A percentile compares a stretch with the other conserved stretches of the same genome.
phyloP scores from a whole-genome alignment of 2,888 invertebrate species.

The Resseliella maxima region DNA sequence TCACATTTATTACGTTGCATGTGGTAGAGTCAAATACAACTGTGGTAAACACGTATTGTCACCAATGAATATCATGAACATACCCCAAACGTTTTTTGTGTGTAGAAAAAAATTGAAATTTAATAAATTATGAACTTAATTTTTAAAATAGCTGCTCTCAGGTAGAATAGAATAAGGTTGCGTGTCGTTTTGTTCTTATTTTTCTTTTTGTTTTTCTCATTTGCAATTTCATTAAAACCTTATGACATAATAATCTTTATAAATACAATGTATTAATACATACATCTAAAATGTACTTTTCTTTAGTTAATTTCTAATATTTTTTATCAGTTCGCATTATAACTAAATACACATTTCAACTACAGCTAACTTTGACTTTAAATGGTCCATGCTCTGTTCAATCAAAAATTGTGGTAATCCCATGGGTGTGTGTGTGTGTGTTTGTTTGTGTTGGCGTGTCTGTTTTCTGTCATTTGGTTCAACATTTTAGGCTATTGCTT shows the following conservation, averaged over 20 bases:
- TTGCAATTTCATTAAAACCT: not conserved
- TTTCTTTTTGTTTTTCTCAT: not conserved
- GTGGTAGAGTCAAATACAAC: too few relatives aligned
- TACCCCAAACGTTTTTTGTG: too few relatives aligned
- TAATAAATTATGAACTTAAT: conserved; percentile 20
- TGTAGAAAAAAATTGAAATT: not conserved
- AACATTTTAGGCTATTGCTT: not conserved
- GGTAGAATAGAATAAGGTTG: conserved; percentile 7
- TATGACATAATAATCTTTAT: not conserved
- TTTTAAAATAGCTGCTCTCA: not conserved
- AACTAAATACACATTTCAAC: not conserved
- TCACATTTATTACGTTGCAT: too few relatives aligned
- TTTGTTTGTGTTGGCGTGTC: not conserved
- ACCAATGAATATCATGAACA: too few relatives aligned
- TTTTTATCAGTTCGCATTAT: conserved; percentile 23
- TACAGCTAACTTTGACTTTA: conserved; percentile 10
- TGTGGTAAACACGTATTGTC: too few relatives aligned
- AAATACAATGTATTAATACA: too few relatives aligned
- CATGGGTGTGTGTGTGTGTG: too few relatives aligned
- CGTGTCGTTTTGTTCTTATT: too few relatives aligned
- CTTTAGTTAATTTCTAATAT: not conserved
- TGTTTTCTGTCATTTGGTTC: not conserved
- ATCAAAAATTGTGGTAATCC: too few relatives aligned
- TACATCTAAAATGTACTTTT: not conserved
- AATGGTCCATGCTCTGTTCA: not conserved